These are phyloP conservation scores for Coreoperca whiteheadi DNA, from an alignment of 2,113 vertebrate species.

Conservation along the genomic window DNA sequence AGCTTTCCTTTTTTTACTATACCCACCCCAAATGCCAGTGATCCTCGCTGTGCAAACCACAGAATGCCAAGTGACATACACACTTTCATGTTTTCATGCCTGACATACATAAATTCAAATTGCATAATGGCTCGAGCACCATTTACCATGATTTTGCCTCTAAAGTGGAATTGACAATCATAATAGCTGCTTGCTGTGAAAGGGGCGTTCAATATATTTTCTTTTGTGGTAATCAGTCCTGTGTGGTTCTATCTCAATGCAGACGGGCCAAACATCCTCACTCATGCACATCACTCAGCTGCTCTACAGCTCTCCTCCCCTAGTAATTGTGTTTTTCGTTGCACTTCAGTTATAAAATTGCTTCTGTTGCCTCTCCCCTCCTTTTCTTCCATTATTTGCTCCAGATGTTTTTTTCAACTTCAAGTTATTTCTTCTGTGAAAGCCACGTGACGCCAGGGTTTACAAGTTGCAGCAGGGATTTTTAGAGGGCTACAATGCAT, in stretches of 20 bases:
- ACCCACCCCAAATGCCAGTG: not conserved
- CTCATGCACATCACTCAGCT: conserved; percentile 59
- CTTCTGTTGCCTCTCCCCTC: conserved; percentile 49
- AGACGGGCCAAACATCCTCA: conserved; percentile 47
- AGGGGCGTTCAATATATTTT: conserved; percentile 41
- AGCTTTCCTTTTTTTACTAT: not conserved
- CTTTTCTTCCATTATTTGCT: conserved; percentile 46
- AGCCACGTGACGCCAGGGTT: conserved; percentile 36
- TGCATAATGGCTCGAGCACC: conserved; percentile 9
- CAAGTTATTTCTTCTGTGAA: conserved; percentile 47
- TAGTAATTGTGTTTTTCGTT: conserved; percentile 70
- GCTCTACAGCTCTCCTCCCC: conserved; percentile 35
- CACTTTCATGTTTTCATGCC: not conserved
- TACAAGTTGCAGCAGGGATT: conserved; percentile 30
- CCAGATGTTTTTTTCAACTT: conserved; percentile 72
- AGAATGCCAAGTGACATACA: not conserved
- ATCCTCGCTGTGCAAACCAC: not conserved
- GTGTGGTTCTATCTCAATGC: conserved; percentile 37
- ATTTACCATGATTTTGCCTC: conserved; percentile 36
- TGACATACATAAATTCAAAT: conserved; percentile 2
- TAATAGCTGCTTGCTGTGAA: conserved; percentile 26
- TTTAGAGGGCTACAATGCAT: not conserved
- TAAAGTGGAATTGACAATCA: conserved; percentile 46
- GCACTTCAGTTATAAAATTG: conserved; percentile 64
- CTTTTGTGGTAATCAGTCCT: conserved; percentile 47